Evolutionary conservation across 1,140 invertebrate species (phyloP).

Genomic region (Prorops nasuta): DNA sequence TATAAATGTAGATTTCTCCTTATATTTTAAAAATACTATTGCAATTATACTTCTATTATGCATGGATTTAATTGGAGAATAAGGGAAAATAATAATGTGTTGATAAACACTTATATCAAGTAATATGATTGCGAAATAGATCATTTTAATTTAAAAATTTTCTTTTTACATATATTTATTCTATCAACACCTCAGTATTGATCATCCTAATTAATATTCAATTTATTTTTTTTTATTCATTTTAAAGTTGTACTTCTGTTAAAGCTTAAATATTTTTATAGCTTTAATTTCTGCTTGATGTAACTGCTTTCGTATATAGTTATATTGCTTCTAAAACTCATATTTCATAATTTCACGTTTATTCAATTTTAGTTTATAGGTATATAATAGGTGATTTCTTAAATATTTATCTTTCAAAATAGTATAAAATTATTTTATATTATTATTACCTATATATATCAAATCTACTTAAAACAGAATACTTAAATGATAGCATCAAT

Average conservation of each 20-base stretch:
- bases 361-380: neutral
- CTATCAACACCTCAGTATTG: constrained; percentile 9
- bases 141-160: too few species aligned
- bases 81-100: too few species aligned
- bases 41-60: too few species aligned
- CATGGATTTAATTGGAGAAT: too few species aligned
- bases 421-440: neutral
- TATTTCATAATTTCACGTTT: neutral
- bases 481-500: too few species aligned
- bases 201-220: neutral
- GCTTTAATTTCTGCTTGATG: too few species aligned
- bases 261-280: constrained; percentile 1
- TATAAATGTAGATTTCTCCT: constrained; percentile 19
- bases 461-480: neutral
- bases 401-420: neutral
- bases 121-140: too few species aligned
- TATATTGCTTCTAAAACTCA: neutral
- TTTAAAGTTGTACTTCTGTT: neutral
- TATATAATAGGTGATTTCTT: neutral
- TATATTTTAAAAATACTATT: too few species aligned
- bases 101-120: too few species aligned
- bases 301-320: too few species aligned
- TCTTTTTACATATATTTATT: too few species aligned
- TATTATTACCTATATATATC: neutral
- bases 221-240: constrained; percentile 12